Base-by-base conservation (phyloP, 2,888 invertebrate genomes). In the Taphrorychus bicolor region DNA sequence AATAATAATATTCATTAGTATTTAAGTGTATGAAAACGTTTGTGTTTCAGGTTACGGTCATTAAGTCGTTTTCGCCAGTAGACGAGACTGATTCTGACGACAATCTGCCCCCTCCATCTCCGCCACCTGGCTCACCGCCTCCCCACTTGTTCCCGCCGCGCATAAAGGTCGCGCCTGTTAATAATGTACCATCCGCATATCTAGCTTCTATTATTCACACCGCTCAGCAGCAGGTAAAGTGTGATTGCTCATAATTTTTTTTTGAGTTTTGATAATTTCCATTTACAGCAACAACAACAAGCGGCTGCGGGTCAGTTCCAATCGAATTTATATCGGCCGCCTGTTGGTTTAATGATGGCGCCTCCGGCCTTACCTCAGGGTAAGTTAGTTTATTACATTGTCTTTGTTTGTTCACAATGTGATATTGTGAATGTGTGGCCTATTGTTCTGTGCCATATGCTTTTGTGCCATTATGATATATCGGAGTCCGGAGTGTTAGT, bases 121-220 rank as follows among this genome's bases (percentile, higher is more conserved):
- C 88, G 1, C 87, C 87, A 0, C 86, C 87, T 0, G 87, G 87
- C 16, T 87, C 87, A 4, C 87, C 87, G 2, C 87, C 87, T 0
- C 84, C 85, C 0, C 84, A 86, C 73, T 71, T 85, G 17, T 86
- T 85, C 80, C 86, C 86, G 9, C 79, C 82, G 0, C 76, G 83
- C 21, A 74, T 82, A 17, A 83, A 83, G 73, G 72, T 73, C 7
- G 77, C 76, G 64, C 65, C 76, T 17, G 75, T 79, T 24, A 79
- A 80, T 69, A 81, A 80, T 67, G 75, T 81, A 45, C 78, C 71
- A n/a, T 54, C 71, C n/a, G 45, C 63, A 3, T 66, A 60, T 66
- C 48, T 69, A 23, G 58, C 69, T 42, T 56, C 66, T 16, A 69
- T 66, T 32, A 62, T 69, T 16, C 71, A 71, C 21, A 61, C 56